Evolutionary conservation across 2,797 vertebrate genomes (phyloP).

Genomic region (Acanthurus lineatus): DNA sequence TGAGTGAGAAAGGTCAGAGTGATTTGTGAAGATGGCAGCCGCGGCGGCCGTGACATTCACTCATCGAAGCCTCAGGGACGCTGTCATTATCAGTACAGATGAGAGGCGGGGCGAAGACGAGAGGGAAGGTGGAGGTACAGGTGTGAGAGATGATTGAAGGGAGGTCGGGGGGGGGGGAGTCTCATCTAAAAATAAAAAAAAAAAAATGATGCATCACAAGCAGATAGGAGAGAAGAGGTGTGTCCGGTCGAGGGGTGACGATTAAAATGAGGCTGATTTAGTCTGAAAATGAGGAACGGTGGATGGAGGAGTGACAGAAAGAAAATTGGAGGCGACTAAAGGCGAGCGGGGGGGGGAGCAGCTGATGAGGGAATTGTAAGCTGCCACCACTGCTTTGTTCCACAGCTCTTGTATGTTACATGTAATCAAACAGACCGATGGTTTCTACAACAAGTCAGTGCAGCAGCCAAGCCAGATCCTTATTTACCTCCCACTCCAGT

Average conservation of each 20-base stretch:
- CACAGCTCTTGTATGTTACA: slow-evolving; percentile 47
- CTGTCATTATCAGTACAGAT: slow-evolving; percentile 42
- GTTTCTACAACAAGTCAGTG: slow-evolving; percentile 52
- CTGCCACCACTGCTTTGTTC: slow-evolving; percentile 64
- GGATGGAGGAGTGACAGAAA: slow-evolving; percentile 53
- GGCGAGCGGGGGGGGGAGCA: slow-evolving; percentile 1
- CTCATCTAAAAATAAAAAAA: slow-evolving; percentile 4
- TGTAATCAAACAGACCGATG: slow-evolving; percentile 62
- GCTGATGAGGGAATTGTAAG: slow-evolving; percentile 54
- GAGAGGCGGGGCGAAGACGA: background rate
- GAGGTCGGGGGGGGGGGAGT: background rate
- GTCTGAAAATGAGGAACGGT: background rate
- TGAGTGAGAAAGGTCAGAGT: slow-evolving; percentile 69
- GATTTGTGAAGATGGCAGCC: slow-evolving; percentile 78
- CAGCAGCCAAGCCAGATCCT: slow-evolving; percentile 48
- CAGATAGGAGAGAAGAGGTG: slow-evolving; percentile 17
- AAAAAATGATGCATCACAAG: slow-evolving; percentile 32
- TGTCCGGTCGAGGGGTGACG: slow-evolving; percentile 27
- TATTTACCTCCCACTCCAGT: slow-evolving; percentile 52
- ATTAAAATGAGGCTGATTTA: background rate
- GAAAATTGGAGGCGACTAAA: slow-evolving; percentile 53
- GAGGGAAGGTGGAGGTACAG: slow-evolving; percentile 10
- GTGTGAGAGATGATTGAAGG: slow-evolving; percentile 4
- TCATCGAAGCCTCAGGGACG: slow-evolving; percentile 41
- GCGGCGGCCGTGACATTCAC: slow-evolving; percentile 9